Percentiles rank a stretch among this genome's conserved stretches.
These are phyloP conservation scores for Zosterops hypoxanthus DNA, from an alignment of 2,113 vertebrate species.

Conservation along the genomic window DNA sequence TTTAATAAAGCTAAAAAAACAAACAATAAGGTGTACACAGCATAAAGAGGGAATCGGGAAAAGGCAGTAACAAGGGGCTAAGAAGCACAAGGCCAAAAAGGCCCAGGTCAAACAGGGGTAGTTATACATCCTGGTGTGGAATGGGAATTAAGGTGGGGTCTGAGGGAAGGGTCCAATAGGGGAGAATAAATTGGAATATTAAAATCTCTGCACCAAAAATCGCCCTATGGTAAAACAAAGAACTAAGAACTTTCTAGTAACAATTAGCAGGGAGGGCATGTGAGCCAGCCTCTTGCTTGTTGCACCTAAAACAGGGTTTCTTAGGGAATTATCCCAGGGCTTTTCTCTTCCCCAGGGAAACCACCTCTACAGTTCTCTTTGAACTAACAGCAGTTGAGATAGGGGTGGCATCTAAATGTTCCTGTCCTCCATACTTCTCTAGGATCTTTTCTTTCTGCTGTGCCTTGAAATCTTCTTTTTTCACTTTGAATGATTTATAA, in stretches of 20 bases:
- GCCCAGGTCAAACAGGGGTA: not conserved
- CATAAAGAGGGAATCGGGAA: not conserved
- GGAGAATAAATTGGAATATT: not conserved
- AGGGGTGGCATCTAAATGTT: slow-evolving; percentile 89
- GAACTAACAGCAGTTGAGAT: slow-evolving; percentile 89
- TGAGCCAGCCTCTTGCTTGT: not conserved
- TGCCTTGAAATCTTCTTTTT: slow-evolving; percentile 96
- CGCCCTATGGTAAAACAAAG: not conserved
- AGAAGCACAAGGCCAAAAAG: not conserved
- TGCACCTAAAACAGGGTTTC: not conserved
- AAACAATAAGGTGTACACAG: not conserved
- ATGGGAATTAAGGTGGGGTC: too few relatives aligned
- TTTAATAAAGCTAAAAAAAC: not conserved
- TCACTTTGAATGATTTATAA: slow-evolving; percentile 94
- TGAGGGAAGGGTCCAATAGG: too few relatives aligned
- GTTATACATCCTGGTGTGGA: not conserved
- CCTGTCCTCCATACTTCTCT: slow-evolving; percentile 93
- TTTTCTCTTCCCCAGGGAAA: not conserved
- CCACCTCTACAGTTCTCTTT: slow-evolving; percentile 68
- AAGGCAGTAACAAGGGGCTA: not conserved
- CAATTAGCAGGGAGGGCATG: not conserved
- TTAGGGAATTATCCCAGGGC: not conserved
- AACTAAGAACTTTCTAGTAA: not conserved
- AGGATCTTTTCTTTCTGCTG: slow-evolving; percentile 92
- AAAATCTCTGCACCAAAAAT: not conserved